Evolutionary conservation across 2,888 invertebrate genomes (phyloP).

Genomic region (Habrosyne pyritoides): DNA sequence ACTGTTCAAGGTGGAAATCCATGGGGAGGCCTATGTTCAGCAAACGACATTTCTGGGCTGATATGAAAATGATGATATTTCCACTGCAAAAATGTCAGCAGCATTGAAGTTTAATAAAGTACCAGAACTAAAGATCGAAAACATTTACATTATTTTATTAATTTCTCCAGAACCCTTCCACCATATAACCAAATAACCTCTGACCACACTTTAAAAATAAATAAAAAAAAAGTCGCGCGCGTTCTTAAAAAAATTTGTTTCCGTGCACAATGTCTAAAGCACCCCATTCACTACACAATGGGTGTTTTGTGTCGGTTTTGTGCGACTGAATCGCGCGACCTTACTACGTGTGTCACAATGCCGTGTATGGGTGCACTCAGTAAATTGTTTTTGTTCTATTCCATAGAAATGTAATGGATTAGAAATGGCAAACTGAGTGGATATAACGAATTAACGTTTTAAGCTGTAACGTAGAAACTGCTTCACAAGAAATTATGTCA

Average conservation of each 20-base stretch:
- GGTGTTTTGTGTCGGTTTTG: conserved; percentile 66
- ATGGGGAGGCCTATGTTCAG: too few relatives aligned
- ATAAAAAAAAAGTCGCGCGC: conserved; percentile 62
- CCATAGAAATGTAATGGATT: conserved; percentile 25
- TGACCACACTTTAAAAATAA: conserved; percentile 38
- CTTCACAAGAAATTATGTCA: too few relatives aligned
- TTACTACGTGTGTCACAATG: conserved; percentile 65
- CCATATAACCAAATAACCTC: conserved; percentile 5
- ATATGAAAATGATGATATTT: too few relatives aligned
- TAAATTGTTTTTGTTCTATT: conserved; percentile 75
- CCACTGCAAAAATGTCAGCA: too few relatives aligned
- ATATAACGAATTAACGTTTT: too few relatives aligned
- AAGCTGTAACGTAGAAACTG: too few relatives aligned
- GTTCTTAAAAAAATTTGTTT: conserved; percentile 79
- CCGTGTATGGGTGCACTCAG: conserved; percentile 63
- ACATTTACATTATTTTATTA: too few relatives aligned
- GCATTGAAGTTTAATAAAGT: too few relatives aligned
- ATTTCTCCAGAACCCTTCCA: conserved; percentile 29
- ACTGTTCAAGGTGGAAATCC: too few relatives aligned
- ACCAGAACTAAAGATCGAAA: too few relatives aligned
- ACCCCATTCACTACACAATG: conserved; percentile 76
- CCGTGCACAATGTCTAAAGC: conserved; percentile 72
- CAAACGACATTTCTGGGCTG: too few relatives aligned
- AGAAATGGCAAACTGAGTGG: not conserved
- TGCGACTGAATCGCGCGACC: conserved; percentile 56